Evolutionary conservation across 2,113 vertebrate genomes (phyloP), one percentile per base, ranked within the genome.

Genomic region (Hassar affinis): DNA sequence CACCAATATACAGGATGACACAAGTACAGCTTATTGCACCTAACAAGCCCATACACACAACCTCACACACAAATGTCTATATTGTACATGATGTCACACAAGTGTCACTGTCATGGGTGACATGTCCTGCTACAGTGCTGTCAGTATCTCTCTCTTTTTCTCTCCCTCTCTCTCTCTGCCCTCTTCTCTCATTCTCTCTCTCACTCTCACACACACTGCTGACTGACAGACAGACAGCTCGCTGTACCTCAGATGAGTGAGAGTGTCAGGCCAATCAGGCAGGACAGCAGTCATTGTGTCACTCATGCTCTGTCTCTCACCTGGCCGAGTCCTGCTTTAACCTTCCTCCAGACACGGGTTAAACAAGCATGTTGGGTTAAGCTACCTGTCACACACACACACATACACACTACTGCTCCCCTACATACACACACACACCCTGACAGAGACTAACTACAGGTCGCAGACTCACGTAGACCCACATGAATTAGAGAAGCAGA

Each of bases 41-140:
- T 87, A 83, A 77, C 52, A 83, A 30, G 51, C 38, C 56, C 72
- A 30, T 7, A 56, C 75, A 87, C 85, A 64, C 38, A 0, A 82
- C 86, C 89, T 86, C 78, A 81, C 54, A 81, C 78, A 84, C 86
- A 79, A 76, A 86, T 1, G 85, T 87, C 87, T 89, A 91, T 85
- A 85, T 38, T 80, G 54, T 82, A 68, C 76, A 49, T 30, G 80
- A 85, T 80, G 77, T 81, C 80, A 81, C 62, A 9, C 61, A 72
- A 80, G 68, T 85, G 85, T 75, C 33, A 68, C 59, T 87, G 85
- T 93, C 61, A 56, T 82, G 88, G 90, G 90, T 93, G 95, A 94
- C 93, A 94, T 88, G 85, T 80, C 88, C 91, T 88, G 85, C 90
- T 84, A 85, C 81, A 68, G 57, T 89, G 87, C 59, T 80, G 91